phyloP scores from a whole-genome alignment of 2,797 vertebrate species.

The Astyanax mexicanus region DNA sequence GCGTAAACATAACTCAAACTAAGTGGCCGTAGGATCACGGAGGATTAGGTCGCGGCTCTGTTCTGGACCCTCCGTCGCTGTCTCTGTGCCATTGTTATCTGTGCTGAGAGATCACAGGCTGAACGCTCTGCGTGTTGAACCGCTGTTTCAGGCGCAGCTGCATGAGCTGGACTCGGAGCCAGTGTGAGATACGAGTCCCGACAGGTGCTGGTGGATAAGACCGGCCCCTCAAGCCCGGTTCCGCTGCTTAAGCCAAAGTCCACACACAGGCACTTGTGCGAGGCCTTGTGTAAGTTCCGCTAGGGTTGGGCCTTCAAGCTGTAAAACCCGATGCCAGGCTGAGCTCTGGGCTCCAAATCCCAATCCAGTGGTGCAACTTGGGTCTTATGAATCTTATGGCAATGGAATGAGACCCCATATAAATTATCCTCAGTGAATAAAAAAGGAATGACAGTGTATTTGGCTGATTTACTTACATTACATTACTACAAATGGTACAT shows the following conservation, averaged over 20 bases:
- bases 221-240: slow-evolving; percentile 58
- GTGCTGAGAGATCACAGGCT: slow-evolving; percentile 27
- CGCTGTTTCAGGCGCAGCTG: slow-evolving; percentile 47
- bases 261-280: slow-evolving; percentile 61
- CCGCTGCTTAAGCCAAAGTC: slow-evolving; percentile 72
- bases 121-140: not conserved
- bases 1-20: slow-evolving; percentile 38
- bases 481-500: too few species aligned
- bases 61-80: slow-evolving; percentile 31
- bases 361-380: not conserved
- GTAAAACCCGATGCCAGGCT: slow-evolving; percentile 28
- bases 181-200: slow-evolving; percentile 63
- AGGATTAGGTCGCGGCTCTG: slow-evolving; percentile 21
- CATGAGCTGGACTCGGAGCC: not conserved
- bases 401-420: not conserved
- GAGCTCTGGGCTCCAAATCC: slow-evolving; percentile 8
- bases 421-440: not conserved
- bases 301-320: not conserved
- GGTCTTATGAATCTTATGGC: not conserved
- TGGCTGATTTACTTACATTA: not conserved
- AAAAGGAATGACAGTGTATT: not conserved
- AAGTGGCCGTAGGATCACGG: slow-evolving; percentile 31
- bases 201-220: slow-evolving; percentile 79
- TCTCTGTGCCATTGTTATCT: slow-evolving; percentile 40
- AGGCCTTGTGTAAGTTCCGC: slow-evolving; percentile 11